A percentile compares a stretch with the other conserved stretches of the same genome.
These are phyloP conservation scores for Bathynomus jamesi DNA, from an alignment of 1,140 invertebrate genomes.

Conservation along the genomic window DNA sequence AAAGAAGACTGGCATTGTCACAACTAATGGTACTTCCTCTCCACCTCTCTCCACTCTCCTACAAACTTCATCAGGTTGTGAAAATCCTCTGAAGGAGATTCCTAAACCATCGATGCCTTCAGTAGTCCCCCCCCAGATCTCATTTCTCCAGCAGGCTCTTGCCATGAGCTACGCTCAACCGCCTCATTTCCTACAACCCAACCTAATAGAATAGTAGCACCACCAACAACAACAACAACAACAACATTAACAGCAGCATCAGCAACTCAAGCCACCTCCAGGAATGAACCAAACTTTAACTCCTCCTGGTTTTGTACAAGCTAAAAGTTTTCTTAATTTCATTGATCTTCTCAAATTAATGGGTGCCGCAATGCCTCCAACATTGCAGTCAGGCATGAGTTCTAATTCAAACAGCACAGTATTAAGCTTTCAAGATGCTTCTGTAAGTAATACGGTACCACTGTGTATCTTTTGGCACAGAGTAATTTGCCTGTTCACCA, in stretches of 20 bases:
- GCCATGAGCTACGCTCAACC: slow-evolving; percentile 28
- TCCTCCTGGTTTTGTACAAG: background rate
- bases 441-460: too few relatives aligned
- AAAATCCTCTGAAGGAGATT: background rate
- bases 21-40: slow-evolving; percentile 8
- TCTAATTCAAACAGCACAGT: background rate
- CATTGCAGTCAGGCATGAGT: background rate
- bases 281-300: background rate
- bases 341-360: background rate
- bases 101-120: slow-evolving; percentile 1
- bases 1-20: slow-evolving; percentile 17
- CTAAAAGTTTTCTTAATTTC: background rate
- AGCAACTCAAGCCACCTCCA: background rate
- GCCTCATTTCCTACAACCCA: background rate
- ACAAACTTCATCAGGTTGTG: slow-evolving; percentile 15
- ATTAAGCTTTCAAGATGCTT: too few relatives aligned
- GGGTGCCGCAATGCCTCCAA: background rate
- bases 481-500: too few relatives aligned
- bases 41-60: slow-evolving; percentile 18
- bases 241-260: too few relatives aligned
- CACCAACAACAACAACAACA: too few relatives aligned
- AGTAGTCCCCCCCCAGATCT: slow-evolving; percentile 26
- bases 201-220: background rate
- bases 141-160: slow-evolving; percentile 31
- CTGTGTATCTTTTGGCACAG: too few relatives aligned